phyloP scores from a whole-genome alignment of 2,888 invertebrate species.

The Parasteatoda lunata region DNA sequence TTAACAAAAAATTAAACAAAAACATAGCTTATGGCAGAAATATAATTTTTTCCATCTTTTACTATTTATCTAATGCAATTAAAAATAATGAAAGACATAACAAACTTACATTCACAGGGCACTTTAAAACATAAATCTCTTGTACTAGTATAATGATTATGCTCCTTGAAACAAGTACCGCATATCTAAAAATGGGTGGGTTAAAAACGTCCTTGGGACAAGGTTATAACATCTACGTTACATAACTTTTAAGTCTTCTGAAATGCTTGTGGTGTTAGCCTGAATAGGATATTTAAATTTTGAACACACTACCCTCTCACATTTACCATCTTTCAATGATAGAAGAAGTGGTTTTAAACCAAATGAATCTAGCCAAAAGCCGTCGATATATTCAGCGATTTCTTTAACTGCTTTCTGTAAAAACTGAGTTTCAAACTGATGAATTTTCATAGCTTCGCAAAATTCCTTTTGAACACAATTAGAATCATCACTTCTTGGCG shows the following conservation, averaged over 20 bases:
- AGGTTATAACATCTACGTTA: no score
- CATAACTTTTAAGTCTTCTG: background rate
- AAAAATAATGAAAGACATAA: no score
- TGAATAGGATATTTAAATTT: background rate
- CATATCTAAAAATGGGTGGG: no score
- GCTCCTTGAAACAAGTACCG: no score
- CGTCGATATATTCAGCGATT: constrained; percentile 7
- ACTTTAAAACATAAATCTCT: no score
- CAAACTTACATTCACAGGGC: no score
- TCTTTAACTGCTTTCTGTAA: constrained; percentile 18
- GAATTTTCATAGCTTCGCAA: constrained; percentile 11
- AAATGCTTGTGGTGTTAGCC: background rate
- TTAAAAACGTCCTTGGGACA: no score
- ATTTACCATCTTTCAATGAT: constrained; percentile 41
- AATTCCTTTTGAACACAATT: constrained; percentile 31
- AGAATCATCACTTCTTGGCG: constrained; percentile 24
- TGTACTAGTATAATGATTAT: no score
- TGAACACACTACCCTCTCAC: constrained; percentile 34
- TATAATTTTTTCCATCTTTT: no score
- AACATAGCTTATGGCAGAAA: no score
- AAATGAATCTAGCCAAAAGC: constrained; percentile 29
- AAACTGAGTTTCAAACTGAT: background rate
- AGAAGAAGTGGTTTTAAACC: constrained; percentile 27
- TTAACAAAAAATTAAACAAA: no score
- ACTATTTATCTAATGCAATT: no score